Conservation (phyloP, 2,113 vertebrate genomes). For the Neopipo cinnamomea region DNA sequence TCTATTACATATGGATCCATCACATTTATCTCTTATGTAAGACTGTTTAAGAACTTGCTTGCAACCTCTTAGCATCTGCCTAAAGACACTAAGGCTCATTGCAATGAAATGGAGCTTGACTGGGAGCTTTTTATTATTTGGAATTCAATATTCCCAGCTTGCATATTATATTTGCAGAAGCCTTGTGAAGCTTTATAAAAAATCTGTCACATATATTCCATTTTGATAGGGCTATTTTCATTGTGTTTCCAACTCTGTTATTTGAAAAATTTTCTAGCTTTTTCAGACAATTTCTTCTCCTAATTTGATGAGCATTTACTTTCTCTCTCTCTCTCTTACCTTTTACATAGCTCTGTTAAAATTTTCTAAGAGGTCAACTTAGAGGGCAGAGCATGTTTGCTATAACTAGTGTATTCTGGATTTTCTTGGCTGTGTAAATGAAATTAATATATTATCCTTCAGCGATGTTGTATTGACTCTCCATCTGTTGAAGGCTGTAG, state of each 20-base stretch:
- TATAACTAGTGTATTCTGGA: neutral
- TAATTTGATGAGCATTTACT: constrained; percentile 19
- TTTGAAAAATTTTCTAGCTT: constrained; percentile 33
- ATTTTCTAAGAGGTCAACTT: constrained; percentile 18
- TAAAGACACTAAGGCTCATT: constrained; percentile 22
- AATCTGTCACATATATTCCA: constrained; percentile 3
- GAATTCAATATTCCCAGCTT: constrained; percentile 49
- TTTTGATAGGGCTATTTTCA: constrained; percentile 38
- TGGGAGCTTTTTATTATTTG: constrained; percentile 39
- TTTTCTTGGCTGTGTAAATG: neutral
- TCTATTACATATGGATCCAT: neutral
- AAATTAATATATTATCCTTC: constrained; percentile 53
- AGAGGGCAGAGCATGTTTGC: constrained; percentile 15
- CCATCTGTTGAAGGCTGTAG: constrained; percentile 11
- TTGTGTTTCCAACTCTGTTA: constrained; percentile 34
- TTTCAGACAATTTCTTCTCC: constrained; percentile 23
- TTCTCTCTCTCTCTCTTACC: neutral
- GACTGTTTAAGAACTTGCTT: constrained; percentile 21
- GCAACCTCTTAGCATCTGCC: constrained; percentile 33
- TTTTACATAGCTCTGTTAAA: constrained; percentile 11
- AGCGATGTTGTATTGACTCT: constrained; percentile 9
- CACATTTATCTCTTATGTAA: constrained; percentile 18
- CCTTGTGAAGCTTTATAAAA: constrained; percentile 48
- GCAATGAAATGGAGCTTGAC: constrained; percentile 26
- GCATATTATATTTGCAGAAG: constrained; percentile 17